Evolutionary conservation across 2,888 invertebrate genomes (phyloP), one percentile per base, ranked within the genome.

Genomic region (Limnephilus auricula): DNA sequence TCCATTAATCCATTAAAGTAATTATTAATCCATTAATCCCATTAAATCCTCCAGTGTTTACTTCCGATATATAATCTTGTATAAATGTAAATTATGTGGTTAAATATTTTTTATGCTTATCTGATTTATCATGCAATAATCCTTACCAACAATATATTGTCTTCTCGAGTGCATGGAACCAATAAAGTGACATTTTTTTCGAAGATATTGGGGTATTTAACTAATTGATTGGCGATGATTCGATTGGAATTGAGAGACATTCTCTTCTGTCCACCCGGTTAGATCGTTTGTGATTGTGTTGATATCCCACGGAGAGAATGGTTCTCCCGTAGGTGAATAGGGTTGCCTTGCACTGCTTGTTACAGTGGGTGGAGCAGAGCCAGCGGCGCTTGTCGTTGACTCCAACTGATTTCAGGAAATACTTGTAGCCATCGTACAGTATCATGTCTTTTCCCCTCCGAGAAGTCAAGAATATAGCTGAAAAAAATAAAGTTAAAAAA

Each of bases 301-400:
- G 82, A 34, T 32, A 25, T 34, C 37, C 18, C 13, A 82, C 82
- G 25, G 34, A 82, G 25, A 82, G 34, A 9, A 82, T 37, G 10
- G 37, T 32, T 25, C 32, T 25, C 92, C 94, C 94, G 89, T 94
- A 93, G 10, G 94, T 95, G 90, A 95, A 94, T 45, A 95, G 92
- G 1, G 94, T 94, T 15, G 95, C 95, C 9, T 94, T 94, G 93
- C 95, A 95, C 92, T 94, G 94, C 25, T 92, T 92, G n/a, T 89
- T 93, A 31, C 37, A 37, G 79, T 90, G 90, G 25, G 90, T 90
- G 30, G 89, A 89, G 34, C 89, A 89, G 65, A 65, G 40, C 89
- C 86, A 85, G 40, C 79, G 79, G 25, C 40, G 13, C 40, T 79
- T 89, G 2, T 79, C 89, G 5, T 37, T 31, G 34, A 12, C 18